Base-by-base conservation (phyloP, 2,113 vertebrate species). In the Pseudolaguvia tuberculata region DNA sequence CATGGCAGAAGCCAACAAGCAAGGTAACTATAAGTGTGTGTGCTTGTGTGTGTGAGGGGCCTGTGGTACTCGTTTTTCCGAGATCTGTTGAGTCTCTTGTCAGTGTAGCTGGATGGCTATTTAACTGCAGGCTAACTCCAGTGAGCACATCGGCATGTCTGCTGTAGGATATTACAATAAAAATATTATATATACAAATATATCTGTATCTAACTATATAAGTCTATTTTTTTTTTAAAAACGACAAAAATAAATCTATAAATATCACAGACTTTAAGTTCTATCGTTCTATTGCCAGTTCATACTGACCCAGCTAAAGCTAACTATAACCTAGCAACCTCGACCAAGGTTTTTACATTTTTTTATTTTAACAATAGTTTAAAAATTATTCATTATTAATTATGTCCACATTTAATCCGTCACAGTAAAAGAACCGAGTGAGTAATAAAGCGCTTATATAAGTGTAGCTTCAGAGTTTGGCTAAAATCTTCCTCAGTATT, bases 1-100 rank as follows among this genome's bases (percentile, higher is more conserved):
- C 78, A 66, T 85, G 82, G 79, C 88, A 80, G 84, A 88, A 77
- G 89, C 89, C 72, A 89, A 89, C 81, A 89, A 91, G 84, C 88
- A 92, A 91, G 91, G 91, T 92, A 71, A 80, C 2, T 42, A 20
- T 47, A 47, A 21, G 10, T 42, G 21, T 13, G n/a, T 23, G 61
- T 15, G 35, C 13, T 8, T 17, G 55, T 27, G 23, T 27, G 27
- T 17, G 56, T 18, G 56, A n/a, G 4, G 68, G 67, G 47, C 57
- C 59, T 45, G 52, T 53, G 21, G 29, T 12, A 62, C 5, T 66
- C 15, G 65, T 29, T 48, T 45, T 56, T 8, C 29, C 25, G 13
- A 4, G n/a, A 23, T n/a, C 21, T 75, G 39, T 42, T 66, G 59
- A 66, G 39, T 56, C 6, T 67, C 5, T n/a, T 55, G 52, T 55